Conservation (phyloP, 2,113 vertebrate species). For the Falcunculus frontatus region DNA sequence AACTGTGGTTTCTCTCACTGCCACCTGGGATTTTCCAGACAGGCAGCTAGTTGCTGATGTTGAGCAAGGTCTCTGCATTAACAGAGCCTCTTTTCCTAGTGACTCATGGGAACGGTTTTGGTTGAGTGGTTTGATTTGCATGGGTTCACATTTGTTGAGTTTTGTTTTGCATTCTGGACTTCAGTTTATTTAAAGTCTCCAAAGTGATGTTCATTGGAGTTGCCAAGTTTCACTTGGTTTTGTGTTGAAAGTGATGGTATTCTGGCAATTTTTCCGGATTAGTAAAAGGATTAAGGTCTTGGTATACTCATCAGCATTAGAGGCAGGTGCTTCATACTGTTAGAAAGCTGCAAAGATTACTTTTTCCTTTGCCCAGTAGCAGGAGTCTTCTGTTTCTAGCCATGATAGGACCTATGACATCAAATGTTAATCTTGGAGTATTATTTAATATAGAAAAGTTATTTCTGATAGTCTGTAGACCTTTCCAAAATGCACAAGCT, state of each 20-base stretch:
- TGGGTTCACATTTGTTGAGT: not conserved
- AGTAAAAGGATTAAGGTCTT: slow-evolving; percentile 40
- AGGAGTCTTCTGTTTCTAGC: not conserved
- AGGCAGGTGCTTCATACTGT: not conserved
- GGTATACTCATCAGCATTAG: not conserved
- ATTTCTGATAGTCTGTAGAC: not conserved
- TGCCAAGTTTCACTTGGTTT: slow-evolving; percentile 34
- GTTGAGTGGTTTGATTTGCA: slow-evolving; percentile 26
- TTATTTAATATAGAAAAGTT: not conserved
- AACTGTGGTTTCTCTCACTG: not conserved
- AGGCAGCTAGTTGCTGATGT: not conserved
- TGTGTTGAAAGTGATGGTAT: not conserved
- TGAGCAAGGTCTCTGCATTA: not conserved
- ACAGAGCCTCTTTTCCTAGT: not conserved
- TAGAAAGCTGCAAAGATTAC: not conserved
- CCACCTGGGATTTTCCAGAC: not conserved
- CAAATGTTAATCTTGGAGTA: not conserved
- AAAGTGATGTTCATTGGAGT: not conserved
- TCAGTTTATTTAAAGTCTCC: slow-evolving; percentile 27
- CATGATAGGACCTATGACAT: not conserved
- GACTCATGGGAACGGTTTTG: not conserved
- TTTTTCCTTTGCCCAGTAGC: not conserved
- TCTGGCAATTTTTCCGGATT: not conserved
- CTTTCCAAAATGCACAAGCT: slow-evolving; percentile 7
- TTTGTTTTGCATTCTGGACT: slow-evolving; percentile 1